Base-by-base conservation (phyloP, 2,113 vertebrate genomes). In the Abramis brama region DNA sequence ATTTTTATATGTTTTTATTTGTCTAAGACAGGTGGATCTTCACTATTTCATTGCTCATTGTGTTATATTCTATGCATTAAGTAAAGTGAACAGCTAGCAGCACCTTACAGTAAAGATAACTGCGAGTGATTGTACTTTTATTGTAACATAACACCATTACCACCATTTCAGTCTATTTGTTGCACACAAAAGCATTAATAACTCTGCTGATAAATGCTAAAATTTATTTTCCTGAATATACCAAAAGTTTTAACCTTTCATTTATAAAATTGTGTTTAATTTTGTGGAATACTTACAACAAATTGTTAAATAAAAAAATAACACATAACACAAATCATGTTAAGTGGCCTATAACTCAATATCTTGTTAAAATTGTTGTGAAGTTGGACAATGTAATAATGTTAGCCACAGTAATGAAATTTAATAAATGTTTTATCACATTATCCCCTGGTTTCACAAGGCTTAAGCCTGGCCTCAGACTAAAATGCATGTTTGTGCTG, bases 91-190 rank as follows among this genome's bases (percentile, higher is more conserved):
- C 79, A 73, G 83, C 82, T 80, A 89, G 86, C 88, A 91, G 90
- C 91, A 94, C 92, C 92, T 94, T 93, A 91, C 85, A 81, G 80
- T 52, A 86, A 76, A 87, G 83, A 86, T 90, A 86, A 47, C 50
- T 57, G 30, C 23, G 50, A 85, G 36, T 77, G 39, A 70, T 64
- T 70, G 45, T 76, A 71, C 55, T 76, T 79, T 84, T 70, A 71
- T 45, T 68, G 43, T 86, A 57, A 84, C 39, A 68, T 71, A 73
- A 60, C 33, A 50, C 21, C 17, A 23, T 82, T 85, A 82, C 52
- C 25, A 70, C 36, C n/a, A 45, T 86, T 84, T 39, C 66, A 74
- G 50, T 79, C 66, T 57, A n/a, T 74, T 84, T 50, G 71, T 75
- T 87, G 55, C 68, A 81, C 64, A 83, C 50, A 79, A 30, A 74